These are phyloP conservation scores for Cosmorhoe ocellata DNA, from an alignment of 2,888 invertebrate species.

Conservation along the genomic window DNA sequence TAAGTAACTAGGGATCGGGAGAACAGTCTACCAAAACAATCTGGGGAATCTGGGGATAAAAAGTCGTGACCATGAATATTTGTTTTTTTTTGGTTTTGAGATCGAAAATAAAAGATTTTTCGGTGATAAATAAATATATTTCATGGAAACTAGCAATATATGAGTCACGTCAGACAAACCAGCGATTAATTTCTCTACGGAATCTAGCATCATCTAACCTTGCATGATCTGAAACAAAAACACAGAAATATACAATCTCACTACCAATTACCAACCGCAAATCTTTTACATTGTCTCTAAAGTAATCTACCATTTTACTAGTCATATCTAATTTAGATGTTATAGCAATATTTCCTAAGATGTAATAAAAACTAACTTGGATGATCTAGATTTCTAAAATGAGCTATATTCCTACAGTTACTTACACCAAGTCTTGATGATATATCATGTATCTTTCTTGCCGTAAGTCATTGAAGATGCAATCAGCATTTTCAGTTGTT, in stretches of 20 bases:
- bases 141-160: conserved; percentile 7
- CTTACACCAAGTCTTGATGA: conserved; percentile 74
- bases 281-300: too few relatives aligned
- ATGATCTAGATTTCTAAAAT: too few relatives aligned
- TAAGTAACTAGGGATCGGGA: too few relatives aligned
- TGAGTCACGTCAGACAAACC: conserved; percentile 3
- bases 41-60: too few relatives aligned
- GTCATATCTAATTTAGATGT: too few relatives aligned
- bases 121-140: background rate
- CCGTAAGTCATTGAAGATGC: conserved; percentile 68
- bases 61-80: too few relatives aligned
- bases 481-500: conserved; percentile 46
- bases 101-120: conserved; percentile 10
- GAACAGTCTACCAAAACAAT: too few relatives aligned
- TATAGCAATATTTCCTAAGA: too few relatives aligned
- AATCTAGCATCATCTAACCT: conserved; percentile 31
- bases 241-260: background rate
- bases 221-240: conserved; percentile 27
- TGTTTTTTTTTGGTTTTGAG: too few relatives aligned
- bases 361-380: too few relatives aligned
- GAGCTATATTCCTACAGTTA: conserved; percentile 13
- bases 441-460: conserved; percentile 64
- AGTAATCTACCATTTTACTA: too few relatives aligned
- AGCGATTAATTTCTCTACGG: conserved; percentile 13
- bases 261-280: too few relatives aligned